Evolutionary conservation across 2,888 invertebrate species (phyloP).

Genomic region (Panopea generosa): DNA sequence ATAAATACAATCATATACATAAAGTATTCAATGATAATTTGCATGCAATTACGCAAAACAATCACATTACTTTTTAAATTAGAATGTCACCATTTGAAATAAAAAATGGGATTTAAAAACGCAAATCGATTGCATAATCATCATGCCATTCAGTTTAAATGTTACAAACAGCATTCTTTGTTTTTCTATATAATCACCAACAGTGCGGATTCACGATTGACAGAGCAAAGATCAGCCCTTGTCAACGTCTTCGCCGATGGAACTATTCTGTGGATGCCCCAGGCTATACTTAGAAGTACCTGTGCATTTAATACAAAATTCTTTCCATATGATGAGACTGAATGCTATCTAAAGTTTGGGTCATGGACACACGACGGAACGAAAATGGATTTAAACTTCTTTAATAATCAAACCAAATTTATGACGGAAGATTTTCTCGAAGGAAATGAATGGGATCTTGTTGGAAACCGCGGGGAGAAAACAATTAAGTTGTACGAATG

Average conservation of each 20-base stretch:
- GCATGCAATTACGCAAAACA: not conserved
- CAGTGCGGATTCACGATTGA: conserved; percentile 84
- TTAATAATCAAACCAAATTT: conserved; percentile 65
- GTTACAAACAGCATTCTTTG: not conserved
- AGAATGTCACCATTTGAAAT: not conserved
- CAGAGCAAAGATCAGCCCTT: conserved; percentile 84
- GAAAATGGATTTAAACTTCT: conserved; percentile 79
- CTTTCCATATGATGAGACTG: conserved; percentile 84
- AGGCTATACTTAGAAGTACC: conserved; percentile 83
- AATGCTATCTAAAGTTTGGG: conserved; percentile 84
- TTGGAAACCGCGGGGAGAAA: conserved; percentile 78
- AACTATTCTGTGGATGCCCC: conserved; percentile 80
- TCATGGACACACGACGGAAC: conserved; percentile 85
- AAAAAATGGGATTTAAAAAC: not conserved
- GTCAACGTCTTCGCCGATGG: conserved; percentile 82
- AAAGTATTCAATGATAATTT: too few relatives aligned
- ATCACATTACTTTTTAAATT: not conserved
- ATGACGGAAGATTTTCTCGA: conserved; percentile 80
- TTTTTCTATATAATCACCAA: conserved; percentile 27
- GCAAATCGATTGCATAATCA: not conserved
- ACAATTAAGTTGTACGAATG: conserved; percentile 81
- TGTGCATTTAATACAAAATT: conserved; percentile 84
- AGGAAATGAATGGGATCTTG: conserved; percentile 84
- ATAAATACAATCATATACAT: too few relatives aligned
- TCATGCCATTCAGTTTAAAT: not conserved